These are phyloP conservation scores for Lagopus muta DNA, from an alignment of 2,113 vertebrate genomes.

Conservation along the genomic window DNA sequence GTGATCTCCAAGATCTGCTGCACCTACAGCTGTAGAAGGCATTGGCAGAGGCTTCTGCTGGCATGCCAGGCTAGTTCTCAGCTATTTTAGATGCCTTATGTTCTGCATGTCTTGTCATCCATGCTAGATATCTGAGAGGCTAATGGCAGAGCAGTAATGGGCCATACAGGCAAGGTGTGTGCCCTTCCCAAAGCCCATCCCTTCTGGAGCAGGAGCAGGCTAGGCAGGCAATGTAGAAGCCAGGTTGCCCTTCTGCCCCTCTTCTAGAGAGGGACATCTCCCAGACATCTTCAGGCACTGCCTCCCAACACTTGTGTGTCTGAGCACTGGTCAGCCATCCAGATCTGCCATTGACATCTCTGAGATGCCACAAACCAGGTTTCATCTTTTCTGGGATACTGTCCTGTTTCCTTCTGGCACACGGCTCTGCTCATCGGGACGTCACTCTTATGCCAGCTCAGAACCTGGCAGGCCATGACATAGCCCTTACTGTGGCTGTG, in stretches of 20 bases:
- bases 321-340: background rate
- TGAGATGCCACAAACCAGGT: background rate
- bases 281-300: no score
- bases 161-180: background rate
- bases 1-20: background rate
- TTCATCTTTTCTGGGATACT: background rate
- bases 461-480: rapidly evolving
- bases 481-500: background rate
- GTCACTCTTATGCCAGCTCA: background rate
- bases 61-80: background rate
- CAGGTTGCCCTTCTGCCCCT: background rate
- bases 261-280: background rate
- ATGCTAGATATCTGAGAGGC: background rate
- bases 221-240: no score
- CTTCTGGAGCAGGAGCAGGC: no score
- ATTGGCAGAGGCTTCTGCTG: background rate
- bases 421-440: background rate
- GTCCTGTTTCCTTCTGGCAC: background rate
- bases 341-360: background rate
- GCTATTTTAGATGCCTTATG: background rate
- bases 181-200: background rate
- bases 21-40: background rate
- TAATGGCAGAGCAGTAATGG: background rate
- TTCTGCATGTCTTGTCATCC: background rate
- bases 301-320: background rate